Percentiles rank a stretch among this genome's conserved stretches.
Evolutionary conservation across 2,797 vertebrate genomes (phyloP).

Genomic region (Enoplosus armatus): DNA sequence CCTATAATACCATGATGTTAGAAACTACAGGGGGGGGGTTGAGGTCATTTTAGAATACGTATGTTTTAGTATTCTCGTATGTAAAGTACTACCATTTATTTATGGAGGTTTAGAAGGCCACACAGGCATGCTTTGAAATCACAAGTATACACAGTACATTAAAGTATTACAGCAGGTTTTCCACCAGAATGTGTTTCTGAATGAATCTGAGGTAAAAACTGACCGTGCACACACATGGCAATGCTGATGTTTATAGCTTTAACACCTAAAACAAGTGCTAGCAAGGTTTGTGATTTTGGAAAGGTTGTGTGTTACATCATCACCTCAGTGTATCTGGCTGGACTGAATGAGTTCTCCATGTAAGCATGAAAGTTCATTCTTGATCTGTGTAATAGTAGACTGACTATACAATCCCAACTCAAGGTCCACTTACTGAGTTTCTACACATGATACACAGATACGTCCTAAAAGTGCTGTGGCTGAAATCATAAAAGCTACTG

Average conservation of each 20-base stretch:
- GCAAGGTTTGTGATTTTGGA: too few relatives aligned
- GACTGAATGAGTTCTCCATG: neutral
- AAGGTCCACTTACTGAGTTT: too few relatives aligned
- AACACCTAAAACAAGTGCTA: too few relatives aligned
- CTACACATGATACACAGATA: neutral
- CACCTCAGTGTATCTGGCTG: neutral
- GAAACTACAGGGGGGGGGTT: neutral
- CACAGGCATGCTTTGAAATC: neutral
- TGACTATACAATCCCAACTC: neutral
- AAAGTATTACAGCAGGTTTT: too few relatives aligned
- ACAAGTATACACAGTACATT: neutral
- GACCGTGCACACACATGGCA: too few relatives aligned
- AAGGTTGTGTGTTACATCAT: too few relatives aligned
- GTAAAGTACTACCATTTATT: too few relatives aligned
- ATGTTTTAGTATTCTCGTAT: too few relatives aligned
- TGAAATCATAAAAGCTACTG: neutral
- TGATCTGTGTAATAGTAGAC: neutral
- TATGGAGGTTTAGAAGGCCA: neutral
- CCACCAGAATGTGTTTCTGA: too few relatives aligned
- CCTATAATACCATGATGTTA: neutral
- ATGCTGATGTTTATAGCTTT: too few relatives aligned
- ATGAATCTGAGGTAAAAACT: too few relatives aligned
- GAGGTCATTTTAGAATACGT: neutral
- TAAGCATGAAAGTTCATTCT: neutral
- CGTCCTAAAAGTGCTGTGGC: neutral